Conservation (phyloP, 2,888 invertebrate genomes). For the Blera fallax region DNA sequence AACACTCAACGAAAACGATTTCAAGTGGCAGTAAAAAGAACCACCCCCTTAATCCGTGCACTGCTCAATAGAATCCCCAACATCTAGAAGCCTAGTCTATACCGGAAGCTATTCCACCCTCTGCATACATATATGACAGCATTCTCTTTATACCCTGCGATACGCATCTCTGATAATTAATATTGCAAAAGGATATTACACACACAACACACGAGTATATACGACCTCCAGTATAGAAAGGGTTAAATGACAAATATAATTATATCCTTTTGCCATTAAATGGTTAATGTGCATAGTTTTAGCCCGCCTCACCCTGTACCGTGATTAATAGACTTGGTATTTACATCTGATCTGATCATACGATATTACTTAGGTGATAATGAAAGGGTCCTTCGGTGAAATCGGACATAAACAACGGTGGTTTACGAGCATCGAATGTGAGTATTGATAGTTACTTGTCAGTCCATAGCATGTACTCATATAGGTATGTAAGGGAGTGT, state of each 20-base stretch:
- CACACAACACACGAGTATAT: neutral
- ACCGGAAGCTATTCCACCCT: conserved; percentile 24
- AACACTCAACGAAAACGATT: conserved; percentile 57
- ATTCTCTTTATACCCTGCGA: conserved; percentile 10
- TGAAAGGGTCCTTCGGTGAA: conserved; percentile 39
- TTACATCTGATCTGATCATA: conserved; percentile 58
- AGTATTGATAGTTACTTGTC: conserved; percentile 31
- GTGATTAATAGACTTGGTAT: conserved; percentile 57
- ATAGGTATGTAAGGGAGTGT: conserved; percentile 1
- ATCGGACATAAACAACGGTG: neutral
- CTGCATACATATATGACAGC: conserved; percentile 8
- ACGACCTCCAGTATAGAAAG: conserved; percentile 24
- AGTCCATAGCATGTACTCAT: neutral
- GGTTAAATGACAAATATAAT: conserved; percentile 72
- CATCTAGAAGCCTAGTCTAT: neutral
- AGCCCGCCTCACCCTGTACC: conserved; percentile 13
- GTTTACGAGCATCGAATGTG: conserved; percentile 42
- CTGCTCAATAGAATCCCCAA: conserved; percentile 10
- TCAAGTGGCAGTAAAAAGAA: conserved; percentile 40
- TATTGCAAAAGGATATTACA: conserved; percentile 50
- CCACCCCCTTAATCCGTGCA: conserved; percentile 23
- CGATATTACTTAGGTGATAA: conserved; percentile 52
- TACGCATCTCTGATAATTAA: conserved; percentile 59
- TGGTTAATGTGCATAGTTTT: conserved; percentile 57
- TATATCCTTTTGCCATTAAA: conserved; percentile 66